Conservation (phyloP, 2,113 vertebrate species). For the Emydura subglobosa region DNA sequence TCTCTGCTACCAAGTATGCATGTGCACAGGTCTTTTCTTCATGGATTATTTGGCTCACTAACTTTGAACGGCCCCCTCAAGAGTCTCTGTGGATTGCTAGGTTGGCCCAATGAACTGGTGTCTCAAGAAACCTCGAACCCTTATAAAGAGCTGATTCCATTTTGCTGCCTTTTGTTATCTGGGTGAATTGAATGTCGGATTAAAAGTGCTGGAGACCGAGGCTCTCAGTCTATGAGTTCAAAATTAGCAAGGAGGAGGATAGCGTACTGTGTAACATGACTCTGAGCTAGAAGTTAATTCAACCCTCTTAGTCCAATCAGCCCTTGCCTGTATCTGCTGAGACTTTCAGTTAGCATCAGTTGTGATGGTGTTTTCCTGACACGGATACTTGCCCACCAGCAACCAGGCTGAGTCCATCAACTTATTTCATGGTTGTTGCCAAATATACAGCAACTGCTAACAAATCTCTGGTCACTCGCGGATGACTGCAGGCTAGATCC, state of each 20-base stretch:
- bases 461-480: not conserved
- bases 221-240: accelerated
- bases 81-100: not conserved
- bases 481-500: not conserved
- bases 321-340: not conserved
- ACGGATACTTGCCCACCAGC: not conserved
- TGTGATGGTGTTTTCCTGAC: not conserved
- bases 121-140: not conserved
- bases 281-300: not conserved
- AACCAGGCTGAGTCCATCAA: not conserved
- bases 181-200: not conserved
- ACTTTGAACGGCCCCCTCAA: not conserved
- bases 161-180: not conserved
- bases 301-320: not conserved
- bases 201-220: not conserved
- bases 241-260: not conserved
- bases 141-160: not conserved
- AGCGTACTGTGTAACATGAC: no score
- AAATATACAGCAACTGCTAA: no score
- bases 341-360: not conserved
- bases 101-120: not conserved
- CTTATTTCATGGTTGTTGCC: not conserved
- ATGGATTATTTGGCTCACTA: not conserved
- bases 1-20: not conserved
- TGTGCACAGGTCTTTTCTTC: not conserved